phyloP scores from a whole-genome alignment of 2,888 invertebrate genomes.

The Drosophila melanocephala region DNA sequence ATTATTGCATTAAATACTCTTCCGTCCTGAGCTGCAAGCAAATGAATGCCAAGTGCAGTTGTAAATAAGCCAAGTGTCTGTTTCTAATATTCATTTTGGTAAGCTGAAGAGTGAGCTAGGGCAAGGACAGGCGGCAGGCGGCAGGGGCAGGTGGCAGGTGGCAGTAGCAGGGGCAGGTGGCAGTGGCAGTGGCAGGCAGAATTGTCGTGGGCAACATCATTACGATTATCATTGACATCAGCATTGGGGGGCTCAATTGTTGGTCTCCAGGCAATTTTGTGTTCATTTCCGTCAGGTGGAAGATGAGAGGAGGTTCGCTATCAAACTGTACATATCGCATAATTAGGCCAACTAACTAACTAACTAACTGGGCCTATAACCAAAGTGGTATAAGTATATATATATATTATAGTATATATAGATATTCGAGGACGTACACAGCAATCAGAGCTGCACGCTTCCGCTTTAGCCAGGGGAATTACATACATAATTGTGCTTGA shows the following conservation, averaged over 20 bases:
- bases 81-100: constrained; percentile 25
- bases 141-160: not conserved
- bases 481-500: constrained; percentile 76
- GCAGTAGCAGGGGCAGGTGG: not conserved
- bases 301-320: constrained; percentile 26
- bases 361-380: constrained; percentile 61
- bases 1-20: not conserved
- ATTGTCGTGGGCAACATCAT: constrained; percentile 30
- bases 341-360: constrained; percentile 81
- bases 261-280: constrained; percentile 64
- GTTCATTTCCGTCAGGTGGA: constrained; percentile 59
- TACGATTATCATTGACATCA: constrained; percentile 58
- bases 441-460: constrained; percentile 69
- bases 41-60: constrained; percentile 9
- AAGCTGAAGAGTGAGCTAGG: not conserved
- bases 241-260: constrained; percentile 57
- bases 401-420: constrained; percentile 2
- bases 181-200: not conserved
- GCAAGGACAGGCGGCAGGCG: not conserved
- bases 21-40: not conserved
- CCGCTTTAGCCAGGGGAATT: constrained; percentile 68
- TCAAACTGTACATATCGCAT: constrained; percentile 68
- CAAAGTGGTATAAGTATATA: not conserved
- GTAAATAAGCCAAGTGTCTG: not conserved
- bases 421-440: not conserved